Percentiles rank a stretch among this genome's conserved stretches.
Conservation (phyloP, 2,113 vertebrate species). For the Phyllostomus hastatus region DNA sequence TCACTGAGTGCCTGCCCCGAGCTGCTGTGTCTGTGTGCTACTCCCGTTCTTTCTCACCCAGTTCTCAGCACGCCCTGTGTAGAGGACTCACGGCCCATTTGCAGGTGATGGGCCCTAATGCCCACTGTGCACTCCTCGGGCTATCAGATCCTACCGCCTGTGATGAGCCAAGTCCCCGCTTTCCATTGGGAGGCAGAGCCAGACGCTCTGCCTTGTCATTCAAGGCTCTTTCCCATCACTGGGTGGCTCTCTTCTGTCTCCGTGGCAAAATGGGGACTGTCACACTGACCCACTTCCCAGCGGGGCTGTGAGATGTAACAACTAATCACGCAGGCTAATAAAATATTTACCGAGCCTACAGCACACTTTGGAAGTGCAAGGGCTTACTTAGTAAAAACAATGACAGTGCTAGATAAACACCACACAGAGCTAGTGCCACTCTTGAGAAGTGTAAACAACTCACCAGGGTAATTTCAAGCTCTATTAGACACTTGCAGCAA, state of each 20-base stretch:
- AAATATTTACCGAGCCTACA: constrained; percentile 67
- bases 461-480: constrained; percentile 65
- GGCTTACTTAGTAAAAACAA: constrained; percentile 61
- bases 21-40: not conserved
- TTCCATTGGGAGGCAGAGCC: not conserved
- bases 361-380: constrained; percentile 31
- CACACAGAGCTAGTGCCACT: not conserved
- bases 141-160: too few relatives aligned
- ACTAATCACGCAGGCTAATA: constrained; percentile 70
- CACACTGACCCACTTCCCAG: constrained; percentile 65
- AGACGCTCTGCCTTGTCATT: not conserved
- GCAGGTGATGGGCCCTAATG: not conserved
- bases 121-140: not conserved
- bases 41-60: not conserved
- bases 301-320: not conserved
- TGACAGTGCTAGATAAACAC: constrained; percentile 29
- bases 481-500: constrained; percentile 52
- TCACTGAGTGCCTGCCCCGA: not conserved
- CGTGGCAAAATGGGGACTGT: not conserved
- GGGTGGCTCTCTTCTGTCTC: not conserved
- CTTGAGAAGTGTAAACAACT: constrained; percentile 47
- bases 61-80: not conserved
- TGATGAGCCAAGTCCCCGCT: not conserved
- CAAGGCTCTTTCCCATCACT: not conserved
- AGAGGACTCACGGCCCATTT: not conserved